Evolutionary conservation across 2,888 invertebrate genomes (phyloP), one percentile per base, ranked within the genome.

Genomic region (Anodontia alba): DNA sequence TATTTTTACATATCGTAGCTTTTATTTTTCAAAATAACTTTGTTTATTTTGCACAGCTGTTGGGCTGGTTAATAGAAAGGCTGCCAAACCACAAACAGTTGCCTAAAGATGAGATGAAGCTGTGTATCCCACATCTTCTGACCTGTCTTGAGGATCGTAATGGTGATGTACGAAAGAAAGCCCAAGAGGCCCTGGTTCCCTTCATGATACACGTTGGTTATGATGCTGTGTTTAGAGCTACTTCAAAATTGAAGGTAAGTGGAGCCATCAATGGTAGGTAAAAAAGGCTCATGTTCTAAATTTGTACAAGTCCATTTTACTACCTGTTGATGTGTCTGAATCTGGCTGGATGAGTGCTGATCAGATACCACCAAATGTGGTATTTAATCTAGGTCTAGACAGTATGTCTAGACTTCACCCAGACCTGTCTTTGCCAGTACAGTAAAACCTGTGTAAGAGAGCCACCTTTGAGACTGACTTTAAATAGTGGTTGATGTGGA

Each of bases 201-300:
- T 96, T 98, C 90, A 99, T 99, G 98, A 96, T 98, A 85, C 98
- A 98, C 93, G 95, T 98, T 10, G 97, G 98, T 0, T 98, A 97
- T 81, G 97, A 97, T 72, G 90, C 95, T 15, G 97, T 98, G 97
- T 95, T 96, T 76, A 96, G 96, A 87, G 96, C 96, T 81, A 95
- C 97, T 0, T 96, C 97, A 83, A 97, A 97, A 93, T 94, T 98
- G 7, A 97, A 98, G 96, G 97, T 97, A 92, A 46, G 46, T 46
- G 38, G 5, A 38, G n/a, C n/a, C n/a, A n/a, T n/a, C n/a, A n/a
- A n/a, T 76, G n/a, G n/a, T n/a, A n/a, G n/a, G n/a, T n/a, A n/a
- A n/a, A n/a, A n/a, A n/a, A 12, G 51, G n/a, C 1, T 49, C 5
- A 49, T 49, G 51, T n/a, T 3, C 5, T n/a, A n/a, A n/a, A n/a